Evolutionary conservation across 2,888 invertebrate genomes (phyloP).

Genomic region (Lasioglossum oenotherae): DNA sequence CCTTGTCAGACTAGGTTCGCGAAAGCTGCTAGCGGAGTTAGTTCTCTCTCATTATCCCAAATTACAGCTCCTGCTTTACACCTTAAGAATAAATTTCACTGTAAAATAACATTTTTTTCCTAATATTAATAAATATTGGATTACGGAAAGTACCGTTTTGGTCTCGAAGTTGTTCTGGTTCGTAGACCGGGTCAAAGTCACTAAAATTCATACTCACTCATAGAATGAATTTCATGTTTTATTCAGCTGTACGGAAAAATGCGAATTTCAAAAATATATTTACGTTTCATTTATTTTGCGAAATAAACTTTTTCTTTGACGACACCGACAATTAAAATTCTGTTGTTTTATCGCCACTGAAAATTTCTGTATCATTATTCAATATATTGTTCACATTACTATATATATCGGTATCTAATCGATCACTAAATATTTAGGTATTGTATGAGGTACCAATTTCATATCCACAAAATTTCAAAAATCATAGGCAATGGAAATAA

Average conservation of each 20-base stretch:
- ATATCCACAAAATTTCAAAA: too few relatives aligned
- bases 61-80: constrained; percentile 25
- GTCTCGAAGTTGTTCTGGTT: too few relatives aligned
- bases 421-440: too few relatives aligned
- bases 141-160: not conserved
- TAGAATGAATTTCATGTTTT: not conserved
- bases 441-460: too few relatives aligned
- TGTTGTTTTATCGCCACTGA: not conserved
- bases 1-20: constrained; percentile 38
- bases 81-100: not conserved
- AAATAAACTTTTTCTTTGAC: too few relatives aligned
- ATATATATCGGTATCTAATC: too few relatives aligned
- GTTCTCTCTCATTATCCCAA: constrained; percentile 39
- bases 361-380: too few relatives aligned
- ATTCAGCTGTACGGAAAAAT: not conserved
- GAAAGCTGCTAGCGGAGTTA: constrained; percentile 39
- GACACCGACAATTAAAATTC: too few relatives aligned
- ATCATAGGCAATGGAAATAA: too few relatives aligned
- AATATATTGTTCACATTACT: too few relatives aligned
- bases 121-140: not conserved
- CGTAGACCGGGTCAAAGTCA: not conserved
- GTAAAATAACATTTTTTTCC: not conserved
- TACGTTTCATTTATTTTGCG: too few relatives aligned
- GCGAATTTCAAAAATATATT: not conserved
- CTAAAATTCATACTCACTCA: not conserved